Evolutionary conservation across 2,888 invertebrate species (phyloP).

Genomic region (Brachylomia viminalis): DNA sequence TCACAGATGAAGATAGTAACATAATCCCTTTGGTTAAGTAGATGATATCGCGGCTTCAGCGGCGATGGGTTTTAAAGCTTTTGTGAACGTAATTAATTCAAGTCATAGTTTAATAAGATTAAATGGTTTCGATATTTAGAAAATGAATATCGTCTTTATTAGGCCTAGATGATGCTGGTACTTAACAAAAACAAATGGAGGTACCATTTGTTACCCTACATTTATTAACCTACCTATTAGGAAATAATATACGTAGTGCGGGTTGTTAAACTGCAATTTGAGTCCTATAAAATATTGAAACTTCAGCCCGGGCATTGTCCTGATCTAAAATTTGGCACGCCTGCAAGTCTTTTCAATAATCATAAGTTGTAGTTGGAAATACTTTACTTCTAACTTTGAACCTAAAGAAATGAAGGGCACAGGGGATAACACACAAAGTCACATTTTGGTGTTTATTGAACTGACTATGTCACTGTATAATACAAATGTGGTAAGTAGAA

Average conservation of each 20-base stretch:
- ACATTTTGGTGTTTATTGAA: constrained; percentile 58
- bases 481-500: constrained; percentile 57
- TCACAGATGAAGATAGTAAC: constrained; percentile 68
- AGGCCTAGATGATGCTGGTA: constrained; percentile 10
- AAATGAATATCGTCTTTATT: constrained; percentile 21
- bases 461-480: constrained; percentile 57
- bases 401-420: too few species aligned
- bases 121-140: constrained; percentile 27
- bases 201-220: too few species aligned
- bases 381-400: neutral
- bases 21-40: constrained; percentile 77
- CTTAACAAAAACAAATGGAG: neutral
- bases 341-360: neutral
- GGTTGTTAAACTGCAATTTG: neutral
- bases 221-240: neutral
- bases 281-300: neutral
- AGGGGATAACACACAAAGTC: constrained; percentile 36
- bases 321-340: neutral
- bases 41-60: constrained; percentile 69
- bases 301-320: neutral
- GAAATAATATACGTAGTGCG: neutral
- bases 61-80: constrained; percentile 65
- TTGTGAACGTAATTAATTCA: constrained; percentile 72
- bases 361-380: neutral
- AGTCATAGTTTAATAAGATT: constrained; percentile 70